These are phyloP conservation scores for Drosophila sproati DNA, from an alignment of 1,140 invertebrate species.

Conservation along the genomic window DNA sequence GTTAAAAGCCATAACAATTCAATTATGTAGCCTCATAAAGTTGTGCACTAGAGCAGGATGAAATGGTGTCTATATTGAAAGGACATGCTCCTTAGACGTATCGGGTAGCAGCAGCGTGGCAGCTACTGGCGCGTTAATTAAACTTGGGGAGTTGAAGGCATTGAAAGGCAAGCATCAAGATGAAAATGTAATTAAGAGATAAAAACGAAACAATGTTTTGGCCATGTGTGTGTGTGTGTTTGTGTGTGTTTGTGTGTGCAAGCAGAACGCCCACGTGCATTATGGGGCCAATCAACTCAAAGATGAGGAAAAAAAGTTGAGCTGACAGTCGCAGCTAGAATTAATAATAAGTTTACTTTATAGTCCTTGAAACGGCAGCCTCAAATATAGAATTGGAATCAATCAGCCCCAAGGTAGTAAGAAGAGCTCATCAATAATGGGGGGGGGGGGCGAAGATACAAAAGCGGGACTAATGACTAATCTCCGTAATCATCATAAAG, in stretches of 20 bases:
- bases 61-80: slow-evolving; percentile 3
- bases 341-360: slow-evolving; percentile 36
- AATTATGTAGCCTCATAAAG: slow-evolving; percentile 64
- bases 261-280: slow-evolving; percentile 39
- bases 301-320: slow-evolving; percentile 18
- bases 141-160: slow-evolving; percentile 65
- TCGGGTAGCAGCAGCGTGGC: slow-evolving; percentile 15
- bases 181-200: slow-evolving; percentile 81
- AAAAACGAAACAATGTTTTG: slow-evolving; percentile 65
- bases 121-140: slow-evolving; percentile 69
- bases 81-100: slow-evolving; percentile 19
- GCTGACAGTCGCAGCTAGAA: slow-evolving; percentile 23
- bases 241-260: neutral
- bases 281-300: slow-evolving; percentile 16
- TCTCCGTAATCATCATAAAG: slow-evolving; percentile 70
- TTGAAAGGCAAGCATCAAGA: slow-evolving; percentile 52
- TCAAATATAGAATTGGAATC: slow-evolving; percentile 2
- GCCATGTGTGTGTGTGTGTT: slow-evolving; percentile 1
- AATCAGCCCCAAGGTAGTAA: slow-evolving; percentile 27
- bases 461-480: slow-evolving; percentile 72
- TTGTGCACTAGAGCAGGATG: slow-evolving; percentile 8
- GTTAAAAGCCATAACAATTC: slow-evolving; percentile 62
- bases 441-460: slow-evolving; percentile 3
- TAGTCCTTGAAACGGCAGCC: slow-evolving; percentile 3
- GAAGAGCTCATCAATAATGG: slow-evolving; percentile 9